Evolutionary conservation across 2,113 vertebrate species (phyloP), one percentile per base, ranked within the genome.

Genomic region (Chascanopsetta lugubris): DNA sequence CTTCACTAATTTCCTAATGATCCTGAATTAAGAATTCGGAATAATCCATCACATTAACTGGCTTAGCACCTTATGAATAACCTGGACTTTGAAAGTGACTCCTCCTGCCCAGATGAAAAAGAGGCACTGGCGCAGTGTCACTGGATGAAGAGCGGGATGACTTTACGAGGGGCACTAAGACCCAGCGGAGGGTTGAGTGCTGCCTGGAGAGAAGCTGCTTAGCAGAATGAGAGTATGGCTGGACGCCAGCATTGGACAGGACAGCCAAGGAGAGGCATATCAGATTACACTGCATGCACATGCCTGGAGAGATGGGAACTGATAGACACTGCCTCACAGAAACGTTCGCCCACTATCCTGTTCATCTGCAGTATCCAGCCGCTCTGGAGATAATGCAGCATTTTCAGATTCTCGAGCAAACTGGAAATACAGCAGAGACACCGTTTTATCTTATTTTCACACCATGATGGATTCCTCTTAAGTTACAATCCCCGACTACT

Each of bases 241-340:
- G 42, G 3, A 59, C 77, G 87, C 86, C 87, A 91, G 69, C 80
- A 30, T 73, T 58, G 79, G 75, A 87, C 88, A 87, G 88, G 83
- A 85, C 87, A 86, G 82, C 80, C 83, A 85, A 85, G 85, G 87
- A 90, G 90, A 90, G 75, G 76, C 79, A 69, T 85, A 90, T 92
- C 90, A 87, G 82, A 88, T 93, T 93, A 92, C 91, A 89, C 78
- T 88, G 87, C 84, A 89, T 88, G 79, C 85, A 89, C 90, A 93
- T 89, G 90, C 89, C 83, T 83, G 79, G 77, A 84, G 85, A 89
- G 85, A 89, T 87, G 83, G 76, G 49, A 82, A 67, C 77, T 29
- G 80, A 89, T 86, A 83, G 83, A 82, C 73, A 47, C 75, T 68
- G 50, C 81, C 59, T 58, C 80, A 79, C 63, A 74, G 25, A 72